Percentiles rank a stretch among this genome's conserved stretches.
These are phyloP conservation scores for Drosophila lacicola DNA, from an alignment of 2,888 invertebrate genomes.

Conservation along the genomic window DNA sequence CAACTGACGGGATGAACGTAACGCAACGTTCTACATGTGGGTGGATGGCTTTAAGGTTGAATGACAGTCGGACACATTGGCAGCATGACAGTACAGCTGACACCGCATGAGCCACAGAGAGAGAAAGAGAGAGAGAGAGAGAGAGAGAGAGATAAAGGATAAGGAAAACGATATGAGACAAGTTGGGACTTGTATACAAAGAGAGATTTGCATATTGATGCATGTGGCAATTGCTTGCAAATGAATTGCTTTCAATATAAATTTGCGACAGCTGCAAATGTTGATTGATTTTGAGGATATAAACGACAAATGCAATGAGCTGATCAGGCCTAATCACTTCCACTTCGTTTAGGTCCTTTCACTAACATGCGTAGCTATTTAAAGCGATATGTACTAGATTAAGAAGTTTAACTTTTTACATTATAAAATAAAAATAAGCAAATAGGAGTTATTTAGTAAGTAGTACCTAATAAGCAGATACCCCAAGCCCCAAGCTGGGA, in stretches of 20 bases:
- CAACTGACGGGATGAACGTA: slow-evolving; percentile 19
- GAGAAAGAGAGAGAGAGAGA: neutral
- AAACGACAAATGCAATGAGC: slow-evolving; percentile 1
- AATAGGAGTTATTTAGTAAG: too few species aligned
- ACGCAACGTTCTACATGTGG: slow-evolving; percentile 25
- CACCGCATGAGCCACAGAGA: neutral
- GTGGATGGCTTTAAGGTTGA: slow-evolving; percentile 40
- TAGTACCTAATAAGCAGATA: too few species aligned
- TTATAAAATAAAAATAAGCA: neutral
- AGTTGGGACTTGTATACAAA: slow-evolving; percentile 26
- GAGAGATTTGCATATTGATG: slow-evolving; percentile 54
- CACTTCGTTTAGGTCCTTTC: slow-evolving; percentile 5
- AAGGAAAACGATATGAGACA: too few species aligned
- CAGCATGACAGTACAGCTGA: slow-evolving; percentile 29
- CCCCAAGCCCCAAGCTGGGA: too few species aligned
- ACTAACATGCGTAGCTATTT: slow-evolving; percentile 4
- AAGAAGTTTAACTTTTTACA: neutral
- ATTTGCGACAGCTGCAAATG: slow-evolving; percentile 45
- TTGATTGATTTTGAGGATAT: slow-evolving; percentile 42
- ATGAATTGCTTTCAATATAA: slow-evolving; percentile 53
- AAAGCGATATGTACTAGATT: neutral
- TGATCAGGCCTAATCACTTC: slow-evolving; percentile 29
- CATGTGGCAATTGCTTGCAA: slow-evolving; percentile 48
- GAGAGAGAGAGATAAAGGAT: neutral
- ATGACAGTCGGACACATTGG: slow-evolving; percentile 33